Evolutionary conservation across 2,797 vertebrate species (phyloP).

Genomic region (Poecilia picta): DNA sequence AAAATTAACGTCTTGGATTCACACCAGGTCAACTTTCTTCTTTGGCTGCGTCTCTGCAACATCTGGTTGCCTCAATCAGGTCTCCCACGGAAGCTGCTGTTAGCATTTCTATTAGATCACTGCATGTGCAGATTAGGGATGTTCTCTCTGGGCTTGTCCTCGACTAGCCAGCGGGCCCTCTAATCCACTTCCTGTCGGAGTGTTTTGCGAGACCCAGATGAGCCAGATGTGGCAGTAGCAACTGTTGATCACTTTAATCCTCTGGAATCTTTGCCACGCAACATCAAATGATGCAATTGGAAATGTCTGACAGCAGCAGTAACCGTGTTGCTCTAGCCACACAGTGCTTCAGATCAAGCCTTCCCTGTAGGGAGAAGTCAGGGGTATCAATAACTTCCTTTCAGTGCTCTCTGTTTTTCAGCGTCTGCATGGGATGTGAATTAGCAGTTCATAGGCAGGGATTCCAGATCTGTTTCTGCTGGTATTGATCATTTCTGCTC

Average conservation of each 20-base stretch:
- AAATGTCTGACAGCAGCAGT: constrained; percentile 17
- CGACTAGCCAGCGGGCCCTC: constrained; percentile 16
- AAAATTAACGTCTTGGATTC: constrained; percentile 24
- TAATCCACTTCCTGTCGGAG: constrained; percentile 71
- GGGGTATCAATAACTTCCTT: constrained; percentile 22
- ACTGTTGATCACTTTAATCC: constrained; percentile 38
- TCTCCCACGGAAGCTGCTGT: constrained; percentile 37
- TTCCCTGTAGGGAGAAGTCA: constrained; percentile 19
- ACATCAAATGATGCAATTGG: constrained; percentile 43
- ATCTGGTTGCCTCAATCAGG: constrained; percentile 51
- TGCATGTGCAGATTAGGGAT: constrained; percentile 58
- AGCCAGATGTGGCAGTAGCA: constrained; percentile 53
- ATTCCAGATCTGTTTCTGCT: constrained; percentile 40
- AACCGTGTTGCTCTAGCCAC: not conserved
- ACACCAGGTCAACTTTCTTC: constrained; percentile 8
- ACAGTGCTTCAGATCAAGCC: constrained; percentile 18
- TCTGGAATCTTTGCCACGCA: constrained; percentile 29
- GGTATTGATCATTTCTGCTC: constrained; percentile 48
- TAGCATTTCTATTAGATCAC: constrained; percentile 48
- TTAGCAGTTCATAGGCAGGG: constrained; percentile 28
- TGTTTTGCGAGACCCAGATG: constrained; percentile 42
- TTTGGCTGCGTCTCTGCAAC: constrained; percentile 37
- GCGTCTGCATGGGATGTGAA: constrained; percentile 19
- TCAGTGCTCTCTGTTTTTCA: constrained; percentile 12
- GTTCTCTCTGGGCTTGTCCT: constrained; percentile 54